Percentiles rank a stretch among this genome's conserved stretches.
phyloP scores from a whole-genome alignment of 1,140 invertebrate species.

The Formica selysi region DNA sequence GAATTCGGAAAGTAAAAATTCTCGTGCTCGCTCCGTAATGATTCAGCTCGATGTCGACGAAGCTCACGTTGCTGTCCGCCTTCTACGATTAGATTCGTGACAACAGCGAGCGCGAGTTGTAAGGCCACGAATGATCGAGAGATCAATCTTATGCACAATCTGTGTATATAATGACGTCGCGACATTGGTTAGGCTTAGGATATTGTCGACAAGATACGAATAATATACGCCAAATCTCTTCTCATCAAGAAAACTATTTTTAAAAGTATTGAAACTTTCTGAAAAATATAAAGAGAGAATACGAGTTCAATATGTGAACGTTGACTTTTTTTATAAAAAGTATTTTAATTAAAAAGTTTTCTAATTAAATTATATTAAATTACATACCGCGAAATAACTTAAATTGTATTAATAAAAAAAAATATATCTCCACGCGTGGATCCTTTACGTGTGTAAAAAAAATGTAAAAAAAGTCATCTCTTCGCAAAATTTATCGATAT shows the following conservation, averaged over 20 bases:
- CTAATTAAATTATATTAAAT: too few species aligned
- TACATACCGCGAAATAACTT: too few species aligned
- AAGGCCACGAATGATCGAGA: constrained; percentile 35
- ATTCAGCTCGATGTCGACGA: constrained; percentile 45
- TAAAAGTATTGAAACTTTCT: not conserved
- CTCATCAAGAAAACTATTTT: not conserved
- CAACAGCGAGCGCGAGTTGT: constrained; percentile 37
- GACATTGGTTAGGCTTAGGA: constrained; percentile 16
- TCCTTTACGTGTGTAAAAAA: too few species aligned
- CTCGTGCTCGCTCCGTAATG: constrained; percentile 25
- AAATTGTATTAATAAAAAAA: too few species aligned
- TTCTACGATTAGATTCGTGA: constrained; percentile 51
- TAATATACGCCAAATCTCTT: not conserved
- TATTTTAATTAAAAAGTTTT: too few species aligned
- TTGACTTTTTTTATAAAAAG: too few species aligned
- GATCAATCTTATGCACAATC: constrained; percentile 30
- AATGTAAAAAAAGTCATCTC: not conserved
- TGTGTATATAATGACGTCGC: constrained; percentile 48
- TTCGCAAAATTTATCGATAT: not conserved
- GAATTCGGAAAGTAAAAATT: constrained; percentile 73
- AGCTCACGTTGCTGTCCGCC: constrained; percentile 56
- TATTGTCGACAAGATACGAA: constrained; percentile 40
- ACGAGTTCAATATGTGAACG: too few species aligned
- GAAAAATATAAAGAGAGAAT: not conserved
- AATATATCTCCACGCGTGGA: too few species aligned